Conservation (phyloP, 2,113 vertebrate species). For the Aegypius monachus region DNA sequence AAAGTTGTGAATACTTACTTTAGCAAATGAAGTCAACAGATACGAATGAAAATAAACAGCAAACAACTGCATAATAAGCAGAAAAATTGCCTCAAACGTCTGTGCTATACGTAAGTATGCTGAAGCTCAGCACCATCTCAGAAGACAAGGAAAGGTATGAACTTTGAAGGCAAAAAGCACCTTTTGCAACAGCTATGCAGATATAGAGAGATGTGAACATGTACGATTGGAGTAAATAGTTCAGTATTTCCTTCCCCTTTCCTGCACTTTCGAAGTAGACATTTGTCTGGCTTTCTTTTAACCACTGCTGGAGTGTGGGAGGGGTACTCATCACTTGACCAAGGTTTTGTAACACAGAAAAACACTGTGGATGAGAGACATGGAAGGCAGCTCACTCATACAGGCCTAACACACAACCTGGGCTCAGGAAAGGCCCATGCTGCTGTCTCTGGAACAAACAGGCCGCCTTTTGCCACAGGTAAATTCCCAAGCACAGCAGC, state of each 20-base stretch:
- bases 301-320: background rate
- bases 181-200: background rate
- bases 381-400: background rate
- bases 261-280: background rate
- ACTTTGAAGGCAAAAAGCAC: background rate
- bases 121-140: background rate
- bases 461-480: background rate
- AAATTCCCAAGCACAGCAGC: background rate
- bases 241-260: background rate
- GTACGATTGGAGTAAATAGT: background rate
- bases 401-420: background rate
- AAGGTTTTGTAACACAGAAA: background rate
- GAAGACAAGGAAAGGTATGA: background rate
- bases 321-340: background rate
- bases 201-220: background rate
- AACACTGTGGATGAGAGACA: background rate
- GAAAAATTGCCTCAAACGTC: background rate
- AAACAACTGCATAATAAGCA: background rate
- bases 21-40: background rate
- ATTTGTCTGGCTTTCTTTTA: background rate
- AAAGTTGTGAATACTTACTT: background rate
- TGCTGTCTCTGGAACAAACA: background rate
- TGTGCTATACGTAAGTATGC: rapidly evolving
- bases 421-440: background rate
- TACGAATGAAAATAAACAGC: background rate